Conservation (phyloP, 2,888 invertebrate species). For the Nephrotoma guestfalica region DNA sequence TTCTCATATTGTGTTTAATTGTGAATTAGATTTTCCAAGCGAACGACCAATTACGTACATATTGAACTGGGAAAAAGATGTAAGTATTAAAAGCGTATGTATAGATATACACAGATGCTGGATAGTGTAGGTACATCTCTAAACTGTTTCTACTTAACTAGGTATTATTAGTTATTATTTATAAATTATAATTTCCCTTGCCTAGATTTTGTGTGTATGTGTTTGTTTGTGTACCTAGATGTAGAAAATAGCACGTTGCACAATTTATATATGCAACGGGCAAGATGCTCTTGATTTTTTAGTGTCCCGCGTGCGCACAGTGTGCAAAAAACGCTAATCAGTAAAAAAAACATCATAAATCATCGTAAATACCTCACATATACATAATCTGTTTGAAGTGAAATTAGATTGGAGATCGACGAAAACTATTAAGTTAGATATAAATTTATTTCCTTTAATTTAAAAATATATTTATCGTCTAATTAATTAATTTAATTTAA, state of each 20-base stretch:
- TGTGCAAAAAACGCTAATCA: background rate
- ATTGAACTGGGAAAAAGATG: slow-evolving; percentile 81
- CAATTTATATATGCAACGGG: background rate
- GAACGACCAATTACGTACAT: slow-evolving; percentile 73
- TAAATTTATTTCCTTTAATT: background rate
- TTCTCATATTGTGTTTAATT: slow-evolving; percentile 32
- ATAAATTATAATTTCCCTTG: background rate
- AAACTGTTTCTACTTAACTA: background rate
- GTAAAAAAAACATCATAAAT: background rate
- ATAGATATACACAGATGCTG: background rate
- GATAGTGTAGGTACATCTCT: background rate
- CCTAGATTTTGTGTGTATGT: background rate
- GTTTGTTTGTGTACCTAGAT: background rate
- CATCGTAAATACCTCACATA: background rate
- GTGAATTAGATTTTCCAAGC: slow-evolving; percentile 67
- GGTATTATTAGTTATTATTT: background rate
- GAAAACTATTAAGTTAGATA: background rate
- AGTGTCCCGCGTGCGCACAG: background rate
- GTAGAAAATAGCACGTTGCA: background rate
- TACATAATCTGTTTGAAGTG: background rate
- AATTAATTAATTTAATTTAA: background rate
- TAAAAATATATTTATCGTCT: background rate
- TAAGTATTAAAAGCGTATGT: slow-evolving; percentile 34
- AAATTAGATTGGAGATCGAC: background rate
- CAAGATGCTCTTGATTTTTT: background rate